Evolutionary conservation across 1,140 invertebrate species (phyloP), one percentile per base, ranked within the genome.

Genomic region (Trypoxylus dichotomus): DNA sequence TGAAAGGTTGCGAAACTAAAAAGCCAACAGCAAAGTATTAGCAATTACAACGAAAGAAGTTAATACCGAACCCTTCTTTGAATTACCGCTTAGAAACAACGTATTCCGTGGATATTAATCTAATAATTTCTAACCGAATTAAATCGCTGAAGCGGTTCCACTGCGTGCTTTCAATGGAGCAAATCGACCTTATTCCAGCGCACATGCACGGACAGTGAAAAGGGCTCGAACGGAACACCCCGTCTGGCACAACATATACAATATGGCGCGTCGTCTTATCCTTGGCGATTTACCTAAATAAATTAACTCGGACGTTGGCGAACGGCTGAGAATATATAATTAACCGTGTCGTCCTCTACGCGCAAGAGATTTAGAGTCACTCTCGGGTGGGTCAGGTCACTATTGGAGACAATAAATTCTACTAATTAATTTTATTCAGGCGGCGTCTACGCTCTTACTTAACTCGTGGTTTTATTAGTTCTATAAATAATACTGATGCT

Each of bases 401-500:
- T 43, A 74, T 74, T 25, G 72, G 72, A 41, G 72, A 77, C 71
- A 41, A 77, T 77, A 77, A 77, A 77, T 77, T 77, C 71, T 11
- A 71, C 76, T 77, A 77, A 77, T 77, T 77, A 77, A 77, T 77
- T 77, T 77, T 74, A 74, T 77, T 77, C 76, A 41, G 15, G 42
- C 43, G 71, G 68, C 76, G 76, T 77, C 32, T 74, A 77, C 10
- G 32, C 74, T 76, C 11, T 68, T 74, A 73, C 60, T 77, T 74
- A 21, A 15, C 32, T 29, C 72, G 21, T 37, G 29, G 72, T 74
- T 74, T 74, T 74, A 74, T 41, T 74, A 74, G 72, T 74, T 74
- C 10, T 41, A 74, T 74, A 74, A 74, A 37, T 74, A 74, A 41
- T 74, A 74, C 41, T 74, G 24, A 54, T 54, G 60, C 24, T 68